A percentile compares a stretch with the other conserved stretches of the same genome.
phyloP scores from a whole-genome alignment of 2,888 invertebrate species.

The Matsumyia berberina region DNA sequence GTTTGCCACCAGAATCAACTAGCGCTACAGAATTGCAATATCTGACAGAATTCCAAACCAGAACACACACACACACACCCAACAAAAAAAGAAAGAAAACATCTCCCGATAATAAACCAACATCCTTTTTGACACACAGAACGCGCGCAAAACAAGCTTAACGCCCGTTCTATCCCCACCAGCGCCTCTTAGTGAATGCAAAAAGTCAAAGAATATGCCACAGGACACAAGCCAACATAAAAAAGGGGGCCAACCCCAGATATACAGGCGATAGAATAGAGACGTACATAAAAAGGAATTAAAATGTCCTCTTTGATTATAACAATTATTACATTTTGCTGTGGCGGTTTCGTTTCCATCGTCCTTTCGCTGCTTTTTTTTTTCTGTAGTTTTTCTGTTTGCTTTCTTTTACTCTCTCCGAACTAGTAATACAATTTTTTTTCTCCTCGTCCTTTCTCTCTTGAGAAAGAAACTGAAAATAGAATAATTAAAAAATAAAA shows the following conservation, averaged over 20 bases:
- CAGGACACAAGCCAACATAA: constrained; percentile 11
- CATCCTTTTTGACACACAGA: constrained; percentile 52
- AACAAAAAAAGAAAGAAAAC: constrained; percentile 11
- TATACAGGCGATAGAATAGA: constrained; percentile 20
- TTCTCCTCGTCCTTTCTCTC: constrained; percentile 21
- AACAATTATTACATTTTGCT: constrained; percentile 66
- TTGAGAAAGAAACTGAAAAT: constrained; percentile 37
- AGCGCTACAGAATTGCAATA: constrained; percentile 44
- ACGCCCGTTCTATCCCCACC: constrained; percentile 11
- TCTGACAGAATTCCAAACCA: constrained; percentile 37
- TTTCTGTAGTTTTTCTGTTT: constrained; percentile 9
- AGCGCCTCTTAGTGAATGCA: constrained; percentile 17
- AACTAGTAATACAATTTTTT: constrained; percentile 29
- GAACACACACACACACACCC: constrained; percentile 1
- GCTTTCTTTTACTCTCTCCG: background rate
- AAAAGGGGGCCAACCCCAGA: background rate
- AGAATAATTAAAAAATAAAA: constrained; percentile 50
- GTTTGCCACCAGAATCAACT: constrained; percentile 36
- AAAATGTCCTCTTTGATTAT: constrained; percentile 72
- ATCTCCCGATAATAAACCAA: constrained; percentile 26
- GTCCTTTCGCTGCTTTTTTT: constrained; percentile 4
- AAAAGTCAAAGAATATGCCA: constrained; percentile 27
- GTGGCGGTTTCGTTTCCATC: constrained; percentile 27
- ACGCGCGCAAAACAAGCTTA: constrained; percentile 24
- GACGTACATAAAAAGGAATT: constrained; percentile 51